Percentiles rank a stretch among this genome's conserved stretches.
Evolutionary conservation across 2,797 vertebrate genomes (phyloP).

Genomic region (Scyliorhinus canicula): DNA sequence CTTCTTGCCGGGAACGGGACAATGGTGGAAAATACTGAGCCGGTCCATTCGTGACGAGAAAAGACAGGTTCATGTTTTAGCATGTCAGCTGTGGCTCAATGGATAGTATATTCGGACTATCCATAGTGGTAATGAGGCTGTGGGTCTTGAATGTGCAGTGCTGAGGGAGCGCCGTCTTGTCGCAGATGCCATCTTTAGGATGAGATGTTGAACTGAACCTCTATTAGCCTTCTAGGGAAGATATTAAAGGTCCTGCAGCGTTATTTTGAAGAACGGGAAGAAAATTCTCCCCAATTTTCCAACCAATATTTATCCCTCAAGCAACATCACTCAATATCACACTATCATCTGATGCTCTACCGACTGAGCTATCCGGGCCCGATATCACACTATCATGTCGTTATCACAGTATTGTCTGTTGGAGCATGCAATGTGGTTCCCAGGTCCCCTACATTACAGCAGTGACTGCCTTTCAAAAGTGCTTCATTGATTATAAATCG

Average conservation of each 20-base stretch:
- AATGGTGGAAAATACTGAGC: neutral
- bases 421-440: neutral
- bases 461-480: neutral
- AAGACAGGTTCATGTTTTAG: neutral
- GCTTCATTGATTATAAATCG: neutral
- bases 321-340: neutral
- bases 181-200: neutral
- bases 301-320: neutral
- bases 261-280: neutral
- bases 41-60: neutral
- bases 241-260: neutral
- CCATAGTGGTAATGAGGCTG: neutral
- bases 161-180: neutral
- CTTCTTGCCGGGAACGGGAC: neutral
- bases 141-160: neutral
- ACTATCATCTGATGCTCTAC: constrained; percentile 39
- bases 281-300: neutral
- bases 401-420: neutral
- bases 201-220: neutral
- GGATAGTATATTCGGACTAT: neutral
- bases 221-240: too few species aligned
- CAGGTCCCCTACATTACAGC: neutral
- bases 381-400: too few species aligned
- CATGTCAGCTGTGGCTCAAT: neutral
- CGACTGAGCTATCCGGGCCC: constrained; percentile 38